A percentile compares a stretch with the other conserved stretches of the same genome.
Conservation (phyloP, 2,113 vertebrate species). For the Meles meles region DNA sequence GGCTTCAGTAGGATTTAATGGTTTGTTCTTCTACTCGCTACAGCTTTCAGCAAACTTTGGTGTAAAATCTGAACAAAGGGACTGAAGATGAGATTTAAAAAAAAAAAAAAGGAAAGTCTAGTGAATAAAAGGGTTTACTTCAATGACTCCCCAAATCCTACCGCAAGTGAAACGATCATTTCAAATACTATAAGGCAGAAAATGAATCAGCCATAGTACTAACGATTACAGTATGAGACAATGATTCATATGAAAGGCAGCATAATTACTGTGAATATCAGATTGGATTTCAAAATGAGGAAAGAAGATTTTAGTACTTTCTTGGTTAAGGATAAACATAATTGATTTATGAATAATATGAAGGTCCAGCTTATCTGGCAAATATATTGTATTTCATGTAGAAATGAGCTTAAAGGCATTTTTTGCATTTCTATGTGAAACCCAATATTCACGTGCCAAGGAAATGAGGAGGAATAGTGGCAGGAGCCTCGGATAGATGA, state of each 20-base stretch:
- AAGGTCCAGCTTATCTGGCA: constrained; percentile 73
- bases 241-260: constrained; percentile 68
- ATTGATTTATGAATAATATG: constrained; percentile 82
- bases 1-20: neutral
- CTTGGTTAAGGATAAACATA: constrained; percentile 73
- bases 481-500: constrained; percentile 31
- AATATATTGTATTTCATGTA: constrained; percentile 79
- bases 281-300: constrained; percentile 76
- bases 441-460: constrained; percentile 57
- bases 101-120: constrained; percentile 62
- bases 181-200: constrained; percentile 60
- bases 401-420: constrained; percentile 76
- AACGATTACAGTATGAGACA: constrained; percentile 58
- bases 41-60: constrained; percentile 45
- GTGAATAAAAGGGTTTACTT: constrained; percentile 73
- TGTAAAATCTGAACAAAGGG: constrained; percentile 70
- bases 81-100: constrained; percentile 60
- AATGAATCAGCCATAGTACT: constrained; percentile 58
- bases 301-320: constrained; percentile 77
- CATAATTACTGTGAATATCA: constrained; percentile 75
- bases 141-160: constrained; percentile 61
- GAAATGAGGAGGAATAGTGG: neutral
- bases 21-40: neutral
- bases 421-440: constrained; percentile 75
- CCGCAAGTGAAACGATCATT: constrained; percentile 67